Evolutionary conservation across 2,888 invertebrate species (phyloP).

Genomic region (Caenorhabditis doughertyi): DNA sequence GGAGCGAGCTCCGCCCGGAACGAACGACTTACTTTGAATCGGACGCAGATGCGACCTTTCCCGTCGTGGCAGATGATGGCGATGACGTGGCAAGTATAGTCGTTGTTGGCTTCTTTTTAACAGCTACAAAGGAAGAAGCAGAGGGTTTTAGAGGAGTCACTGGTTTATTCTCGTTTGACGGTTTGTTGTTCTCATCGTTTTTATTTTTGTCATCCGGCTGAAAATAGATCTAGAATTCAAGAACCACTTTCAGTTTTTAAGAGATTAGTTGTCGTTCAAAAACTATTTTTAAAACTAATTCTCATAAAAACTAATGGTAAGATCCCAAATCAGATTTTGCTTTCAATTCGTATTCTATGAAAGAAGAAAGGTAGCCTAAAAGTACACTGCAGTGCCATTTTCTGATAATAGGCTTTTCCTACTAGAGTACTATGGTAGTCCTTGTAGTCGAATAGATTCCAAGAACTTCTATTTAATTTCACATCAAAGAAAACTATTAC

Average conservation of each 20-base stretch:
- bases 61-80: background rate
- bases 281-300: too few species aligned
- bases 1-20: slow-evolving; percentile 17
- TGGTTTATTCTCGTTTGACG: slow-evolving; percentile 16
- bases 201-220: slow-evolving; percentile 63
- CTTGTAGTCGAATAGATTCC: too few species aligned
- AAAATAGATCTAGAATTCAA: slow-evolving; percentile 25
- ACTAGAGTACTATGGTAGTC: too few species aligned
- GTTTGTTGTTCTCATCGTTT: slow-evolving; percentile 59
- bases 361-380: too few species aligned
- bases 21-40: slow-evolving; percentile 61
- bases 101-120: slow-evolving; percentile 43
- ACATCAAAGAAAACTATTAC: background rate
- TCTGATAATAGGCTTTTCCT: too few species aligned
- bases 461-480: too few species aligned
- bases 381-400: too few species aligned
- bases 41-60: slow-evolving; percentile 54
- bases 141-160: slow-evolving; percentile 14
- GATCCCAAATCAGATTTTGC: too few species aligned
- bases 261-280: background rate
- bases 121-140: slow-evolving; percentile 33
- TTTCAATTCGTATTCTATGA: too few species aligned
- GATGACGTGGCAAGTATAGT: slow-evolving; percentile 39
- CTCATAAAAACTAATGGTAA: too few species aligned
- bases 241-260: background rate